These are phyloP conservation scores for Myopa tessellatipennis DNA, from an alignment of 2,888 invertebrate genomes.

Conservation along the genomic window DNA sequence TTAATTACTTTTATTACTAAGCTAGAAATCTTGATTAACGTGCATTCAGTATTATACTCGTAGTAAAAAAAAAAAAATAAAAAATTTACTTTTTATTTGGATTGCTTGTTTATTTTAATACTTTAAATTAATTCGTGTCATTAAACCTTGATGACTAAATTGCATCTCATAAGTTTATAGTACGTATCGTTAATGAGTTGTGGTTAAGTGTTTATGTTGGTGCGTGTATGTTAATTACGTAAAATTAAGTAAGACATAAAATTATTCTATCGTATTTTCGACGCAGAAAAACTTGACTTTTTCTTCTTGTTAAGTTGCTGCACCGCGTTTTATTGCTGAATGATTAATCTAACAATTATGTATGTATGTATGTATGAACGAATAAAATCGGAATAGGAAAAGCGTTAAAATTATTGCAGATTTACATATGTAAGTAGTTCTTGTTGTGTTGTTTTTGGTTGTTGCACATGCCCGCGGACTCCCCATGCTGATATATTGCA, in stretches of 20 bases:
- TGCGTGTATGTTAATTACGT: constrained; percentile 47
- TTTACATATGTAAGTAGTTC: constrained; percentile 14
- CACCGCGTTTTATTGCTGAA: constrained; percentile 61
- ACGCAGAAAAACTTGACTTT: constrained; percentile 54
- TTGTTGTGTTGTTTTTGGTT: constrained; percentile 31
- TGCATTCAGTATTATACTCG: constrained; percentile 23
- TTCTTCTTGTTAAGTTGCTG: constrained; percentile 55
- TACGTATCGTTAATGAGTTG: constrained; percentile 29
- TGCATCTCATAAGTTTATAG: constrained; percentile 46
- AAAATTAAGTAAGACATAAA: constrained; percentile 57
- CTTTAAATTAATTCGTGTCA: constrained; percentile 52
- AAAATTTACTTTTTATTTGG: constrained; percentile 25
- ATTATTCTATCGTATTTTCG: constrained; percentile 55
- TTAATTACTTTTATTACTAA: constrained; percentile 34
- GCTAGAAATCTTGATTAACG: constrained; percentile 43
- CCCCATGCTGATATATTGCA: constrained; percentile 21
- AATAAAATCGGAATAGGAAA: constrained; percentile 27
- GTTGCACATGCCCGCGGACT: constrained; percentile 37
- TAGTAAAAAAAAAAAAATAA: constrained; percentile 19
- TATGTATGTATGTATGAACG: background rate
- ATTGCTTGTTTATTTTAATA: constrained; percentile 26
- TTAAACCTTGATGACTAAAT: constrained; percentile 56
- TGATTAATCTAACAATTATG: constrained; percentile 54
- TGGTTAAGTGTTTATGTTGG: constrained; percentile 10
- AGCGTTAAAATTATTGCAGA: constrained; percentile 40